Base-by-base conservation (phyloP, 2,113 vertebrate genomes). In the Oceanodroma tethys region DNA sequence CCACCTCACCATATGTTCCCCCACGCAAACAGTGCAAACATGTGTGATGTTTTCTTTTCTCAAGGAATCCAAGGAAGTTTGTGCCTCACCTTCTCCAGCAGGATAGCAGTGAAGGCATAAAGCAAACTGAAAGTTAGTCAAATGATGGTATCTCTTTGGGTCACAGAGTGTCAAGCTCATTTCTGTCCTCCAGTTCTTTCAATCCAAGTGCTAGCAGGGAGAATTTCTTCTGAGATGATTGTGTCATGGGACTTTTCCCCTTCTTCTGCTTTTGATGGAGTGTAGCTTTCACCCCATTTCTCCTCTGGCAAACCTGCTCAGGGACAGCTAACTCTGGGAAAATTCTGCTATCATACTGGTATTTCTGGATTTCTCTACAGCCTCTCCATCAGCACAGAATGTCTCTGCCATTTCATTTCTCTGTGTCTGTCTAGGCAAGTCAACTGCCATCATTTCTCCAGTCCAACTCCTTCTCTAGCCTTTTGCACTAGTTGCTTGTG, bases 291-390 rank as follows among this genome's bases (percentile, higher is more conserved):
- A 82, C 32, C 40, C 27, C 16, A 38, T 59, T 89, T 94, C 56
- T 90, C 27, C 81, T 80, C 59, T 71, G 50, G 27, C 19, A 86
- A 80, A 90, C 22, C 20, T 70, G 38, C 60, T 50, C 6, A 3
- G 29, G 45, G 38, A 81, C 62, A 86, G 16, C 34, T 88, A 74
- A 43, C 11, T 43, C 73, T 63, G 55, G 27, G 58, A 89, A 89
- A 86, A 90, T 90, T 88, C 71, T 87, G 56, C 48, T 86, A 86
- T 88, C 17, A 0, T 83, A 72, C 67, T 76, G 43, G n/a, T 82
- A 72, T 87, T 91, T 93, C 84, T 94, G 70, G 71, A 90, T 94
- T 96, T 93, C n/a, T 82, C 67, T 65, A 34, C 66, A 86, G 45
- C 45, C 50, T 79, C 38, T 90, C 70, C 32, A 74, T 58, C 45